Conservation (phyloP, 2,888 invertebrate species). For the Eueremaeus valkanovi region DNA sequence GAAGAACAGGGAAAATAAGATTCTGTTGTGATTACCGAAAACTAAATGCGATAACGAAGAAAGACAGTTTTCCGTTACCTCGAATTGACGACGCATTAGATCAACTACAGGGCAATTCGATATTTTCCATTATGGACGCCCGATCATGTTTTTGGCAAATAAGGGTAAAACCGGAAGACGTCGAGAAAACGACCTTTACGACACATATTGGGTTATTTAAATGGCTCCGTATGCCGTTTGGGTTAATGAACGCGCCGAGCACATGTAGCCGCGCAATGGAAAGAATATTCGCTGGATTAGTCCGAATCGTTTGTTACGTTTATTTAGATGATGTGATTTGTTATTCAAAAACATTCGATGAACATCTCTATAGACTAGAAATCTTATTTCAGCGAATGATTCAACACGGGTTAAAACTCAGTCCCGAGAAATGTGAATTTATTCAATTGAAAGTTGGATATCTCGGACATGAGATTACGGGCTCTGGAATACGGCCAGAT, state of each 20-base stretch:
- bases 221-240: constrained; percentile 40
- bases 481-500: neutral
- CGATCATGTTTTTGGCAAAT: constrained; percentile 34
- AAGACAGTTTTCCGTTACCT: no score
- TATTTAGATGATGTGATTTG: constrained; percentile 48
- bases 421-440: constrained; percentile 12
- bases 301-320: constrained; percentile 45
- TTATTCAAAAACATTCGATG: constrained; percentile 43
- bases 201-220: constrained; percentile 37
- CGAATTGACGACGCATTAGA: no score
- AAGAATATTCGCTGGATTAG: neutral
- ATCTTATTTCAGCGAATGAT: constrained; percentile 44
- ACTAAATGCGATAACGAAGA: constrained; percentile 16
- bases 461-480: neutral
- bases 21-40: constrained; percentile 32
- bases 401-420: constrained; percentile 41
- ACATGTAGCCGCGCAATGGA: constrained; percentile 46
- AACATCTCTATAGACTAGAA: constrained; percentile 41
- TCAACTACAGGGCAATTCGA: neutral
- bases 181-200: constrained; percentile 38
- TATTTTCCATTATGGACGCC: constrained; percentile 31
- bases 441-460: neutral
- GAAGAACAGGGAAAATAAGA: neutral
- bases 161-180: neutral
- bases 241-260: constrained; percentile 36